Evolutionary conservation across 2,888 invertebrate species (phyloP).

Genomic region (Lasioglossum vierecki): DNA sequence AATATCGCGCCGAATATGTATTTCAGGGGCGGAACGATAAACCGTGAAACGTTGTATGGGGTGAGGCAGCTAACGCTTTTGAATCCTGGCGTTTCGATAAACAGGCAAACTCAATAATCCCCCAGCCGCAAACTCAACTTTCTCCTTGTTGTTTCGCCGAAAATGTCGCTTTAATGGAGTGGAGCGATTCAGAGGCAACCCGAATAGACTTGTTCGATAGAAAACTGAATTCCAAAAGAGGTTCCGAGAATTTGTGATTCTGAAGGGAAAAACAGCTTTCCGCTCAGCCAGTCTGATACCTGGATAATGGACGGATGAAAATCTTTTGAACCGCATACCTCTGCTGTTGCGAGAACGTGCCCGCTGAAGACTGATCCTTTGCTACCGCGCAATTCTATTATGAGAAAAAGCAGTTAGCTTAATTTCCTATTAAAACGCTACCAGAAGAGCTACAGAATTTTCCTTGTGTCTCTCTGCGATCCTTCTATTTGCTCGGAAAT

Average conservation of each 20-base stretch:
- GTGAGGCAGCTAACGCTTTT: not conserved
- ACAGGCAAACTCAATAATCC: conserved; percentile 11
- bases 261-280: not conserved
- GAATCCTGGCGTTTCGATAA: conserved; percentile 6
- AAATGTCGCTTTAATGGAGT: conserved; percentile 11
- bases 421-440: not conserved
- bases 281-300: not conserved
- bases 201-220: not conserved
- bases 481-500: not conserved
- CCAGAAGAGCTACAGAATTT: not conserved
- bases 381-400: not conserved
- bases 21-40: conserved; percentile 59
- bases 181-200: too few species aligned
- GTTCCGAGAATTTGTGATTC: not conserved
- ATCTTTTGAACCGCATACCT: not conserved
- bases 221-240: not conserved
- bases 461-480: not conserved
- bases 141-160: not conserved
- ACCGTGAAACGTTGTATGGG: conserved; percentile 7
- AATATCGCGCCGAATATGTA: conserved; percentile 47
- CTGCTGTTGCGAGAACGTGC: not conserved
- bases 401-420: not conserved
- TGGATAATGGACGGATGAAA: not conserved
- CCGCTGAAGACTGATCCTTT: not conserved
- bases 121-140: not conserved